Percentiles rank a stretch among this genome's conserved stretches.
phyloP scores from a whole-genome alignment of 2,888 invertebrate genomes.

The Troglohyphantes excavatus region DNA sequence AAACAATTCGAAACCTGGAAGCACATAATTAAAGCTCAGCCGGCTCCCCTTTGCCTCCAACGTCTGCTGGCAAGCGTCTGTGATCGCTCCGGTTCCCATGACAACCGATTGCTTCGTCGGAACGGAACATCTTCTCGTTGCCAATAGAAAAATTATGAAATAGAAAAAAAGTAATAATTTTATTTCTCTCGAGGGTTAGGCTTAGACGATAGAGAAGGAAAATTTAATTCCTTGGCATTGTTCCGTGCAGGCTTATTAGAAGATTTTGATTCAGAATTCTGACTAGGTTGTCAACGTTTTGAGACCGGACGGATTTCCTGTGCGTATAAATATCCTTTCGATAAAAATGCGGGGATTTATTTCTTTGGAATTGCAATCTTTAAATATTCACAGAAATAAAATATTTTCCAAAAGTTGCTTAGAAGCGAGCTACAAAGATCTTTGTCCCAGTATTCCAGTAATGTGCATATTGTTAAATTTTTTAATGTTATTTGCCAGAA shows the following conservation, averaged over 20 bases:
- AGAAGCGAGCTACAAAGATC: no score
- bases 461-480: no score
- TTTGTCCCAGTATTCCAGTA: no score
- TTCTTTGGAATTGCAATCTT: not conserved
- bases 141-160: slow-evolving; percentile 42
- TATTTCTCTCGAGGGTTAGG: not conserved
- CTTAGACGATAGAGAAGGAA: not conserved
- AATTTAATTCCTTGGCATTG: not conserved
- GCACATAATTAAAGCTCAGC: not conserved
- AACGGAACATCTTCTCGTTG: slow-evolving; percentile 24
- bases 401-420: no score
- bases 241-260: not conserved
- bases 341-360: not conserved
- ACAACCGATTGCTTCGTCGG: slow-evolving; percentile 47
- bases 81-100: slow-evolving; percentile 38
- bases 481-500: no score
- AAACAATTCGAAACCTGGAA: not conserved
- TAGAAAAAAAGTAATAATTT: slow-evolving; percentile 11
- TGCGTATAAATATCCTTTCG: not conserved
- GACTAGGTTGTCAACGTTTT: not conserved
- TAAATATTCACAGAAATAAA: no score
- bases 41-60: not conserved
- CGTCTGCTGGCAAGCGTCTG: slow-evolving; percentile 64
- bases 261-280: not conserved
- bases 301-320: not conserved